These are phyloP conservation scores for Zosterops borbonicus DNA, from an alignment of 2,113 vertebrate genomes.

Conservation along the genomic window DNA sequence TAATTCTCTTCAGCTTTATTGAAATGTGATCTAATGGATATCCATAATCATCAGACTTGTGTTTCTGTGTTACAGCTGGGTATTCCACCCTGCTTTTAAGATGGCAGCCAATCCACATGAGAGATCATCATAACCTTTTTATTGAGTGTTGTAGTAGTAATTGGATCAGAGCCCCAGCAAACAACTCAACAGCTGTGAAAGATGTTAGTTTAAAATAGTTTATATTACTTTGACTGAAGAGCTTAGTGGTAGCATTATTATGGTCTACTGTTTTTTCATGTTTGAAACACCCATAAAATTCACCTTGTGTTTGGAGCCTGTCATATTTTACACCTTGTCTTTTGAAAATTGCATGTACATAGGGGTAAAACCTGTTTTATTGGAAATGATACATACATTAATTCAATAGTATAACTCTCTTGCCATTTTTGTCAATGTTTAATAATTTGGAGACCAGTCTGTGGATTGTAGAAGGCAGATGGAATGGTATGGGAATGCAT, in stretches of 20 bases:
- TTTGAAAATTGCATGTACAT: background rate
- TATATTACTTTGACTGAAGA: background rate
- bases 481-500: background rate
- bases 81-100: background rate
- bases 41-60: background rate
- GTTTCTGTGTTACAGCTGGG: background rate
- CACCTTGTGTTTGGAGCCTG: background rate
- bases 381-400: background rate
- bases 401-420: background rate
- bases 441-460: background rate
- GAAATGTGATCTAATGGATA: background rate
- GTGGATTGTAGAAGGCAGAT: background rate
- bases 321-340: background rate
- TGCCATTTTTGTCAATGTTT: background rate
- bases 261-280: background rate
- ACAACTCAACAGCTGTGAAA: background rate
- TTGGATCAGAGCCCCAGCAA: background rate
- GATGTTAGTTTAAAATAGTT: conserved; percentile 1
- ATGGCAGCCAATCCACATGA: accelerated
- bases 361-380: background rate
- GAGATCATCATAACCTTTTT: background rate
- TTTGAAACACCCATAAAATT: background rate
- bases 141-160: background rate
- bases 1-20: background rate
- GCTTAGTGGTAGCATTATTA: background rate